Percentiles rank a stretch among this genome's conserved stretches.
These are phyloP conservation scores for Penaeus indicus DNA, from an alignment of 1,140 invertebrate species.

Conservation along the genomic window DNA sequence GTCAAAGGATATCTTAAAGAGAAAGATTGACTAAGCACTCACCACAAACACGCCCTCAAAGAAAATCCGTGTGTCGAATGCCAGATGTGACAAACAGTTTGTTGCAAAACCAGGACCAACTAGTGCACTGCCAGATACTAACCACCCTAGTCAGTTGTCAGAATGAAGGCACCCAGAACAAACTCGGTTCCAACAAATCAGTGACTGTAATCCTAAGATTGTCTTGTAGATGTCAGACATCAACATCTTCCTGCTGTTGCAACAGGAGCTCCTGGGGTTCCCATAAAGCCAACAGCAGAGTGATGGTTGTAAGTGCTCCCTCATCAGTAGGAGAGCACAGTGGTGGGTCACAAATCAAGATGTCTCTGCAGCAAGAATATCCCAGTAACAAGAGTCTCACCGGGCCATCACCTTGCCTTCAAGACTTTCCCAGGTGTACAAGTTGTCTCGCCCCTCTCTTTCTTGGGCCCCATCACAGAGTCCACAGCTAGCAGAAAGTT, in stretches of 20 bases:
- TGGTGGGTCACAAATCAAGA: background rate
- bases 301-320: slow-evolving; percentile 38
- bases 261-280: slow-evolving; percentile 21
- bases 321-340: slow-evolving; percentile 33
- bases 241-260: slow-evolving; percentile 24
- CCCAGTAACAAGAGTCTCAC: slow-evolving; percentile 32
- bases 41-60: slow-evolving; percentile 33
- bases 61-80: slow-evolving; percentile 46
- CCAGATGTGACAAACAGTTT: slow-evolving; percentile 41
- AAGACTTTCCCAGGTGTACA: slow-evolving; percentile 51
- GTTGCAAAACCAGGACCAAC: slow-evolving; percentile 40
- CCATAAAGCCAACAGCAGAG: slow-evolving; percentile 44
- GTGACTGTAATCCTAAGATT: too few relatives aligned
- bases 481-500: slow-evolving; percentile 32
- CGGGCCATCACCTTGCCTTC: slow-evolving; percentile 33
- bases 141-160: too few relatives aligned
- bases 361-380: slow-evolving; percentile 38
- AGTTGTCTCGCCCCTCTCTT: slow-evolving; percentile 39
- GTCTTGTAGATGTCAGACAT: slow-evolving; percentile 24
- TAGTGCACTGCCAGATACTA: slow-evolving; percentile 26
- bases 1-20: slow-evolving; percentile 42
- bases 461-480: slow-evolving; percentile 17
- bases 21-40: slow-evolving; percentile 39
- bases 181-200: too few relatives aligned
- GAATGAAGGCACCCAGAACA: too few relatives aligned